These are phyloP conservation scores for Ophiodon elongatus DNA, from an alignment of 2,113 vertebrate genomes.

Conservation along the genomic window DNA sequence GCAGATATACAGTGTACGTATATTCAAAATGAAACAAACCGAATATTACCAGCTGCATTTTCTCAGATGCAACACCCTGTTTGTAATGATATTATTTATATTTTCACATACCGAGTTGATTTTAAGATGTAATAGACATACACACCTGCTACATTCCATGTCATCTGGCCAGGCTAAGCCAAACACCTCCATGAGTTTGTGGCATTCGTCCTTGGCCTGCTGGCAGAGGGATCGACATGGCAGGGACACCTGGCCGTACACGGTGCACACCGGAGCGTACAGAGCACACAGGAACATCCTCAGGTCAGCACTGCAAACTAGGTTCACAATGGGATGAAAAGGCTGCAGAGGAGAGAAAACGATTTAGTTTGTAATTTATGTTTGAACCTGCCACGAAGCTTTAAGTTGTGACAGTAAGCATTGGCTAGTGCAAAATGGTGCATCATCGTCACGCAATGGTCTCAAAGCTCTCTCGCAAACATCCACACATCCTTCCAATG, in stretches of 20 bases:
- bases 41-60: neutral
- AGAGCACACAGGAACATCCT: slow-evolving; percentile 96
- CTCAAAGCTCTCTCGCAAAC: slow-evolving; percentile 15
- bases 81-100: neutral
- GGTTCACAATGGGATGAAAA: slow-evolving; percentile 97
- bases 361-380: neutral
- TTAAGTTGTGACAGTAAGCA: neutral
- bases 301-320: slow-evolving; percentile 95
- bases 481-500: slow-evolving; percentile 8
- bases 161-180: slow-evolving; percentile 96
- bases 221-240: slow-evolving; percentile 94
- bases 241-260: slow-evolving; percentile 92
- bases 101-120: neutral
- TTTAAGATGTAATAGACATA: neutral
- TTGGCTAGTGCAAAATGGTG: neutral
- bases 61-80: neutral
- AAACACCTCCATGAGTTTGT: slow-evolving; percentile 97
- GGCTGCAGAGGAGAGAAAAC: slow-evolving; percentile 81
- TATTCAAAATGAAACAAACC: neutral
- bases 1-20: neutral
- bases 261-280: slow-evolving; percentile 93
- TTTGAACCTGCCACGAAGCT: neutral
- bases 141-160: slow-evolving; percentile 95
- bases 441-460: neutral
- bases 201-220: slow-evolving; percentile 91